These are phyloP conservation scores for Solea solea DNA, from an alignment of 2,113 vertebrate genomes.

Conservation along the genomic window DNA sequence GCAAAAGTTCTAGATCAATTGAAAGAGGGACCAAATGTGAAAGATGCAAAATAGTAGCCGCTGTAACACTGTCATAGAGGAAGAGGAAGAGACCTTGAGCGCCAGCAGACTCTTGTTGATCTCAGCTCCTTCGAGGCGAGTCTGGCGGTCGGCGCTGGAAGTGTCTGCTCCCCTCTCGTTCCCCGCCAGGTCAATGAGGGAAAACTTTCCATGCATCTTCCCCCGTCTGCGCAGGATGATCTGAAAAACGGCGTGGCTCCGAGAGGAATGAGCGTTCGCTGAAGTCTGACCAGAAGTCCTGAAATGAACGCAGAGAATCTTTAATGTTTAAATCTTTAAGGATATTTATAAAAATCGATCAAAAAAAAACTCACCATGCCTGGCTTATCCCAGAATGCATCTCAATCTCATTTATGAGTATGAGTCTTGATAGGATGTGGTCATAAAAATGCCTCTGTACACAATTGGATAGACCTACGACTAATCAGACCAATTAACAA, in stretches of 20 bases:
- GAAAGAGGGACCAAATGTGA: too few relatives aligned
- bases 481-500: too few relatives aligned
- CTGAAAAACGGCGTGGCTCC: conserved; percentile 98
- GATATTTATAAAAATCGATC: background rate
- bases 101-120: conserved; percentile 99
- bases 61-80: too few relatives aligned
- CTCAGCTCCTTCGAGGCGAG: conserved; percentile 95
- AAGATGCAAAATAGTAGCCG: too few relatives aligned
- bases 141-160: conserved; percentile 96
- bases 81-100: conserved; percentile 86
- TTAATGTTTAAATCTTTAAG: background rate
- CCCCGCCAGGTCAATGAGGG: conserved; percentile 96
- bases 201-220: conserved; percentile 98
- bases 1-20: too few relatives aligned
- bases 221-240: conserved; percentile 94
- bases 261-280: conserved; percentile 94
- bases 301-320: conserved; percentile 23
- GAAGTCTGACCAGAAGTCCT: conserved; percentile 98
- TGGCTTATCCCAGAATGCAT: too few relatives aligned
- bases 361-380: background rate
- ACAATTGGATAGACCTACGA: too few relatives aligned
- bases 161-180: conserved; percentile 98
- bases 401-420: too few relatives aligned
- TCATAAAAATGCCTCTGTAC: too few relatives aligned
- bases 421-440: too few relatives aligned